These are phyloP conservation scores for Cepaea nemoralis DNA, from an alignment of 1,140 invertebrate genomes.

Conservation along the genomic window DNA sequence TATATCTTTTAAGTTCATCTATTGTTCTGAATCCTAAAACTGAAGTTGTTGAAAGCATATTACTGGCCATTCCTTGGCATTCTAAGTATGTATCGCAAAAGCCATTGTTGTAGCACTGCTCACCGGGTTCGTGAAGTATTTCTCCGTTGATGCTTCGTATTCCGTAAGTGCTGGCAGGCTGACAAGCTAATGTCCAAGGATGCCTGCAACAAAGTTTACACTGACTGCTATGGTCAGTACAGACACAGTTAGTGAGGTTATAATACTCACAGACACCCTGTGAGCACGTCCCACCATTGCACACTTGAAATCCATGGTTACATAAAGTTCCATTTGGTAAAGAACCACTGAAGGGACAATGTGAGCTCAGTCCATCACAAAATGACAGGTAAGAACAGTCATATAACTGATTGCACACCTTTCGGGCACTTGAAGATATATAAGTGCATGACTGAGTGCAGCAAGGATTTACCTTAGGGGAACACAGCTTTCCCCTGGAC, in stretches of 20 bases:
- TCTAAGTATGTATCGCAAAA: background rate
- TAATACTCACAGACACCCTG: constrained; percentile 49
- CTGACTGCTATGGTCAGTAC: constrained; percentile 19
- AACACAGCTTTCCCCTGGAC: constrained; percentile 52
- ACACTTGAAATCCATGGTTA: constrained; percentile 48
- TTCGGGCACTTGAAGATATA: constrained; percentile 11
- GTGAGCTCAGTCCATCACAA: constrained; percentile 50
- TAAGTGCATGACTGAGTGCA: constrained; percentile 49
- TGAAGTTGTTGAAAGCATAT: no score
- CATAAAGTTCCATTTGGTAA: constrained; percentile 50
- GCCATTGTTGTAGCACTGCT: constrained; percentile 2
- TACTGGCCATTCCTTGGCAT: background rate
- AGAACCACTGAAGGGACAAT: constrained; percentile 45
- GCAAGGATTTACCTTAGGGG: constrained; percentile 51
- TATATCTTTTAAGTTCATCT: background rate
- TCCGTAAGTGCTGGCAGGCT: background rate
- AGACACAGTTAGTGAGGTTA: constrained; percentile 48
- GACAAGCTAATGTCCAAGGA: background rate
- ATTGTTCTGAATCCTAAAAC: background rate
- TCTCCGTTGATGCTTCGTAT: background rate
- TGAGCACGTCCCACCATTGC: constrained; percentile 48
- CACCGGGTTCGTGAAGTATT: background rate
- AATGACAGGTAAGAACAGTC: constrained; percentile 47
- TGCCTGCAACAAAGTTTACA: constrained; percentile 49
- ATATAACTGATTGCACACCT: constrained; percentile 44